Percentiles rank a stretch among this genome's conserved stretches.
Evolutionary conservation across 2,113 vertebrate genomes (phyloP).

Genomic region (Coryphaenoides rupestris): DNA sequence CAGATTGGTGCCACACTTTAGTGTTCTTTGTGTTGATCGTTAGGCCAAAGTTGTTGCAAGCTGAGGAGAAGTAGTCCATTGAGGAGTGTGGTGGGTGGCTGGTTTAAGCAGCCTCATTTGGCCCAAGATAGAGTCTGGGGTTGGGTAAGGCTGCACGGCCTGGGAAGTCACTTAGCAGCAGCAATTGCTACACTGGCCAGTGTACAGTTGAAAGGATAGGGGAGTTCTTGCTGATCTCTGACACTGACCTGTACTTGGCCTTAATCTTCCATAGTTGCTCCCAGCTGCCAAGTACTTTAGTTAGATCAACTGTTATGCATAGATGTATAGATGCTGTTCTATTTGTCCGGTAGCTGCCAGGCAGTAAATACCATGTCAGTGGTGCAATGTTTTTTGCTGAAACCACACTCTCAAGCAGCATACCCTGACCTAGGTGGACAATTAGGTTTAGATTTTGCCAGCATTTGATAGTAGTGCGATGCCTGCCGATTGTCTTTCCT

Average conservation of each 20-base stretch:
- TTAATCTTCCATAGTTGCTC: neutral
- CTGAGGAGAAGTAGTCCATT: too few species aligned
- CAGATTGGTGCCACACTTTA: slow-evolving; percentile 1
- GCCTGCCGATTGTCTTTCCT: slow-evolving; percentile 11
- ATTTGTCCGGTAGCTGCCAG: slow-evolving; percentile 9
- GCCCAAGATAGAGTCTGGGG: too few species aligned
- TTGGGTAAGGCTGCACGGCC: too few species aligned
- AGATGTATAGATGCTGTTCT: slow-evolving; percentile 9
- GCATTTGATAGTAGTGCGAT: slow-evolving; percentile 3
- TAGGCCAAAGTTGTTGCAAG: slow-evolving; percentile 9
- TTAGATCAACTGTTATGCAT: neutral
- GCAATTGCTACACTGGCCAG: too few species aligned
- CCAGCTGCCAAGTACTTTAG: neutral
- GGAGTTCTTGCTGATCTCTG: neutral
- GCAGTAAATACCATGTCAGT: slow-evolving; percentile 16
- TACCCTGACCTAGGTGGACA: neutral
- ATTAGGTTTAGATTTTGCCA: slow-evolving; percentile 9
- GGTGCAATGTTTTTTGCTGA: slow-evolving; percentile 2
- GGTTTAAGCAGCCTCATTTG: too few species aligned
- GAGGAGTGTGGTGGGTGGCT: too few species aligned
- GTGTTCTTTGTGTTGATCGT: slow-evolving; percentile 5
- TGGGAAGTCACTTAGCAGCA: too few species aligned
- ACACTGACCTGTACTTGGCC: neutral
- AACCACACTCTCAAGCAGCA: slow-evolving; percentile 16
- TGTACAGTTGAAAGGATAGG: too few species aligned